phyloP scores from a whole-genome alignment of 2,888 invertebrate species.

The Caenorhabditis auriculariae region DNA sequence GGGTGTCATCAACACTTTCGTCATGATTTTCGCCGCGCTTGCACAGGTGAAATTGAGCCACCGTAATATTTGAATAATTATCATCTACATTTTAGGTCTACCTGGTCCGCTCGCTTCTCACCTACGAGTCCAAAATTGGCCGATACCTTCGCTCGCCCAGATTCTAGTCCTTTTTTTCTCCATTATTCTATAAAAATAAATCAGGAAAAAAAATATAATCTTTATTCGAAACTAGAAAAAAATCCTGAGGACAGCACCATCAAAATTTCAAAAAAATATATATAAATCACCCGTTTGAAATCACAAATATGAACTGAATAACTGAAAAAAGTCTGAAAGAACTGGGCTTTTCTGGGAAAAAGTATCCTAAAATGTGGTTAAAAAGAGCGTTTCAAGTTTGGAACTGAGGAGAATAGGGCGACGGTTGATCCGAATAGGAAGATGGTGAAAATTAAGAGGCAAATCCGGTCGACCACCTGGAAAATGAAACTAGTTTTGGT shows the following conservation, averaged over 20 bases:
- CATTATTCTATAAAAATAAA: too few species aligned
- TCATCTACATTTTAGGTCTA: neutral
- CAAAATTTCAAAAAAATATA: neutral
- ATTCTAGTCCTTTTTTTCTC: too few species aligned
- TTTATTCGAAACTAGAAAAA: too few species aligned
- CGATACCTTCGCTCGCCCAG: neutral
- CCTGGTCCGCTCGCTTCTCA: neutral
- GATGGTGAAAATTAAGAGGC: constrained; percentile 38
- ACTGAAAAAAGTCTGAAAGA: neutral
- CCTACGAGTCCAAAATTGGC: neutral
- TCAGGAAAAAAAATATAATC: too few species aligned
- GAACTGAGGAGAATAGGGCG: constrained; percentile 42
- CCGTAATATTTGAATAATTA: neutral
- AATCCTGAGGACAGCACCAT: too few species aligned
- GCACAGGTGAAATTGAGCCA: constrained; percentile 7
- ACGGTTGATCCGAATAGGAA: constrained; percentile 40
- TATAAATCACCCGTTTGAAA: neutral
- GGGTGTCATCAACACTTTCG: constrained; percentile 9
- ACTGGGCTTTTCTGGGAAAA: neutral
- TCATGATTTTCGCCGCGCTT: constrained; percentile 8
- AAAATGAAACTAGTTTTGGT: too few species aligned
- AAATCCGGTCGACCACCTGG: constrained; percentile 49
- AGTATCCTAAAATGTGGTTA: constrained; percentile 3
- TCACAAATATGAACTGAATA: neutral
- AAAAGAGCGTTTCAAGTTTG: constrained; percentile 31